Evolutionary conservation across 2,113 vertebrate species (phyloP).

Genomic region (Macquaria ambigua): DNA sequence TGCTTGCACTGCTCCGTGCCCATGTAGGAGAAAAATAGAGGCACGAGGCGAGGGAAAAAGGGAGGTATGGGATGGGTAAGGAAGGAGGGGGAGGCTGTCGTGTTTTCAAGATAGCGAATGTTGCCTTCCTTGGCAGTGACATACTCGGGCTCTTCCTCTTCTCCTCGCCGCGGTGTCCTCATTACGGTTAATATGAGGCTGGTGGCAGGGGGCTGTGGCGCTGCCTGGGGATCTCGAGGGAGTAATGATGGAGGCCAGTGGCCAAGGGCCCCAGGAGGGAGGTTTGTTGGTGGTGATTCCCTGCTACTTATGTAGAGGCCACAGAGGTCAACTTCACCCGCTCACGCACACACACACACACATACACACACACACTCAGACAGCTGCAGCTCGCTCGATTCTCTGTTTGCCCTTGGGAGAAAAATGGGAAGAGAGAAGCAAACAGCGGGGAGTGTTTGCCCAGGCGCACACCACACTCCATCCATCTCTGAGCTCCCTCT

Average conservation of each 20-base stretch:
- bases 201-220: slow-evolving; percentile 59
- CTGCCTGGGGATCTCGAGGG: slow-evolving; percentile 66
- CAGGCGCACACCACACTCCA: slow-evolving; percentile 65
- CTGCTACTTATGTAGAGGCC: slow-evolving; percentile 77
- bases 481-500: slow-evolving; percentile 61
- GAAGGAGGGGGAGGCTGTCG: background rate
- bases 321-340: slow-evolving; percentile 63
- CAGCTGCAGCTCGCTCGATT: slow-evolving; percentile 68
- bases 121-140: slow-evolving; percentile 52
- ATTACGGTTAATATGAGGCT: slow-evolving; percentile 71
- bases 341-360: background rate
- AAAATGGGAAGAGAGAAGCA: slow-evolving; percentile 70
- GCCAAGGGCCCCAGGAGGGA: slow-evolving; percentile 75
- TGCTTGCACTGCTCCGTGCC: background rate
- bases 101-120: slow-evolving; percentile 19
- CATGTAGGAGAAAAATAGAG: slow-evolving; percentile 26
- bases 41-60: background rate
- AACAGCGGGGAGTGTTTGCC: slow-evolving; percentile 78
- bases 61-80: background rate
- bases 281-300: slow-evolving; percentile 77
- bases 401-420: slow-evolving; percentile 81
- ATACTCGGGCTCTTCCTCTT: slow-evolving; percentile 31
- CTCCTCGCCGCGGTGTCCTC: slow-evolving; percentile 65
- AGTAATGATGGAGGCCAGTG: slow-evolving; percentile 78
- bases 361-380: slow-evolving; percentile 41